Evolutionary conservation across 2,888 invertebrate genomes (phyloP).

Genomic region (Sepioteuthis lessoniana): DNA sequence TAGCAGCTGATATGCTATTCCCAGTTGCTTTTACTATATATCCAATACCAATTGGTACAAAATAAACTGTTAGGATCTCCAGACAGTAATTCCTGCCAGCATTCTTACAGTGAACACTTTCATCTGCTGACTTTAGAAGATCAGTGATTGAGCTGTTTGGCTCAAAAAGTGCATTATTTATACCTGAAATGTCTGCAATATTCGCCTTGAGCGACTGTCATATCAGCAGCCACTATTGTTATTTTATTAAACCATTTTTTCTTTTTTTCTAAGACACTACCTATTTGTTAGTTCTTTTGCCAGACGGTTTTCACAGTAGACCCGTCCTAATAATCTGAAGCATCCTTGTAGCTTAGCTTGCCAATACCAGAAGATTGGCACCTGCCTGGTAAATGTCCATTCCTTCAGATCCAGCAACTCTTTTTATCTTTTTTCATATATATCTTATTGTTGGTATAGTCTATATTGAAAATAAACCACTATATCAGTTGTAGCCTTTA

Average conservation of each 20-base stretch:
- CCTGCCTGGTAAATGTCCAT: not conserved
- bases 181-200: slow-evolving; percentile 17
- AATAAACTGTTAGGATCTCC: not conserved
- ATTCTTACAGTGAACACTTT: slow-evolving; percentile 20
- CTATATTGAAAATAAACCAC: not conserved
- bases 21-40: not conserved
- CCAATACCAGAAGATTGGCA: not conserved
- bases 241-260: not conserved
- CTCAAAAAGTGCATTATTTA: slow-evolving; percentile 16
- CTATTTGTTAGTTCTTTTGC: not conserved
- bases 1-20: not conserved
- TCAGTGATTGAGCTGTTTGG: not conserved
- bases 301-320: slow-evolving; percentile 21
- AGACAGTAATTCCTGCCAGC: not conserved
- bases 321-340: slow-evolving; percentile 1
- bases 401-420: slow-evolving; percentile 20
- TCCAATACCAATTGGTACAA: not conserved
- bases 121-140: not conserved
- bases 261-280: not conserved
- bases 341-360: slow-evolving; percentile 11
- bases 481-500: not conserved
- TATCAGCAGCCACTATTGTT: not conserved
- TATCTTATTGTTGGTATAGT: slow-evolving; percentile 13
- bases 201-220: not conserved
- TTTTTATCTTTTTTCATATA: not conserved